These are phyloP conservation scores for Caenorhabditis imperialis DNA, from an alignment of 2,888 invertebrate species.

Conservation along the genomic window DNA sequence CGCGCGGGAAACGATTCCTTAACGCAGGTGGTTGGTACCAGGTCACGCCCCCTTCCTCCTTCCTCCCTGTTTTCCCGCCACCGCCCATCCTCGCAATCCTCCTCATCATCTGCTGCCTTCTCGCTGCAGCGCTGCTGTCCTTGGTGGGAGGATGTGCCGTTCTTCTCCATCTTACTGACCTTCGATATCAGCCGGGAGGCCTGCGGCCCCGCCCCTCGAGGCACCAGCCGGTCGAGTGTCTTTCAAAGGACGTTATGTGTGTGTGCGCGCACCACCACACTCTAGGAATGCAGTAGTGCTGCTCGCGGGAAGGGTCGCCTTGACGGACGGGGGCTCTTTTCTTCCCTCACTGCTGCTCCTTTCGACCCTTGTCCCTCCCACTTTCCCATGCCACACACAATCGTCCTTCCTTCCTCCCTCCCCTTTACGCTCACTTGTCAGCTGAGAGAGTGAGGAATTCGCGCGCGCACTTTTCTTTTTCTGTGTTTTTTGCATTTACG, in stretches of 20 bases:
- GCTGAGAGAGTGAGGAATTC: conserved; percentile 33
- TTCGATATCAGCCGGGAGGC: conserved; percentile 36
- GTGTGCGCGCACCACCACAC: conserved; percentile 37
- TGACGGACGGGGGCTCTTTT: conserved; percentile 38
- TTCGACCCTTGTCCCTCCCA: conserved; percentile 50
- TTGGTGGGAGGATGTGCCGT: conserved; percentile 51
- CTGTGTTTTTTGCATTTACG: conserved; percentile 15
- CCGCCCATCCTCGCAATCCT: conserved; percentile 17
- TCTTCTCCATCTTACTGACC: conserved; percentile 32
- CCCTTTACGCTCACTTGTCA: conserved; percentile 36
- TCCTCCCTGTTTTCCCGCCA: conserved; percentile 6
- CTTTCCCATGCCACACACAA: conserved; percentile 49
- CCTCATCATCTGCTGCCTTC: conserved; percentile 29
- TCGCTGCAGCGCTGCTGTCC: conserved; percentile 29
- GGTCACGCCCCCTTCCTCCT: conserved; percentile 27
- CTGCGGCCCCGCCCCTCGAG: conserved; percentile 9
- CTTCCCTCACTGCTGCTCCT: conserved; percentile 24
- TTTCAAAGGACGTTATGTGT: conserved; percentile 51
- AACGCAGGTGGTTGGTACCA: conserved; percentile 48
- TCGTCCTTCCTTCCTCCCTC: conserved; percentile 36
- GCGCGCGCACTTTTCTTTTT: conserved; percentile 19
- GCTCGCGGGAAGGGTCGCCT: conserved; percentile 34
- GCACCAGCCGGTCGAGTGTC: conserved; percentile 51
- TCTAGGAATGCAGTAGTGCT: conserved; percentile 52
- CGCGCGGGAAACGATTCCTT: conserved; percentile 41